A percentile compares a stretch with the other conserved stretches of the same genome.
These are phyloP conservation scores for Misgurnus anguillicaudatus DNA, from an alignment of 2,113 vertebrate genomes.

Conservation along the genomic window DNA sequence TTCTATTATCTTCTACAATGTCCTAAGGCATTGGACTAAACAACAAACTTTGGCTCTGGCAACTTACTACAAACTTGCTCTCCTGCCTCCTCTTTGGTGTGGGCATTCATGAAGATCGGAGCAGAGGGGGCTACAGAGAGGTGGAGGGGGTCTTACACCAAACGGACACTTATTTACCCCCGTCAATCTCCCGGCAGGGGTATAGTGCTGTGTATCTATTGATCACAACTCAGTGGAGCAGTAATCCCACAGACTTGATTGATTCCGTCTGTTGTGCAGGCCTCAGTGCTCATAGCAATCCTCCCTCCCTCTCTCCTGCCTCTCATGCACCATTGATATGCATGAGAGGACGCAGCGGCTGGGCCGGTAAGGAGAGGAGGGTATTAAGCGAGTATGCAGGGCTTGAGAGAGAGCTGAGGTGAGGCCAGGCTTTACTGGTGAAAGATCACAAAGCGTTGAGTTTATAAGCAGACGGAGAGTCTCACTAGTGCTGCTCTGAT, in stretches of 20 bases:
- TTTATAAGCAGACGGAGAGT: conserved; percentile 46
- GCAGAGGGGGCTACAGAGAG: conserved; percentile 32
- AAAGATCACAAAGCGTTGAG: conserved; percentile 61
- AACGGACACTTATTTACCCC: conserved; percentile 79
- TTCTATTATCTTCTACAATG: conserved; percentile 58
- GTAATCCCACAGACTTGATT: conserved; percentile 81
- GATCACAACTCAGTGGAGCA: conserved; percentile 81
- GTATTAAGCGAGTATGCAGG: conserved; percentile 70
- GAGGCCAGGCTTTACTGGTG: conserved; percentile 67
- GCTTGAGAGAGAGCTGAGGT: conserved; percentile 65
- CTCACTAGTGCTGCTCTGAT: conserved; percentile 21
- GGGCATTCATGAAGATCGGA: conserved; percentile 49
- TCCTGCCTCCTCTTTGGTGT: conserved; percentile 58
- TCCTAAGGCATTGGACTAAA: conserved; percentile 73
- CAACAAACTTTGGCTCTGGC: conserved; percentile 63
- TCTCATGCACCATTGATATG: conserved; percentile 76
- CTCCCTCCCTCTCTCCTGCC: conserved; percentile 61
- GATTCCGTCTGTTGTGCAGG: conserved; percentile 76
- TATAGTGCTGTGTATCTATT: conserved; percentile 80
- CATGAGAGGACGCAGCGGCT: conserved; percentile 65
- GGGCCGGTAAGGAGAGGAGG: conserved; percentile 64
- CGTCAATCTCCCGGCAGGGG: conserved; percentile 72
- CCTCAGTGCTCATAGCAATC: conserved; percentile 74
- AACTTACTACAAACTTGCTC: conserved; percentile 55
- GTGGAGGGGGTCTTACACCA: conserved; percentile 48